Evolutionary conservation across 2,113 vertebrate genomes (phyloP).

Genomic region (Myiagra hebetior): DNA sequence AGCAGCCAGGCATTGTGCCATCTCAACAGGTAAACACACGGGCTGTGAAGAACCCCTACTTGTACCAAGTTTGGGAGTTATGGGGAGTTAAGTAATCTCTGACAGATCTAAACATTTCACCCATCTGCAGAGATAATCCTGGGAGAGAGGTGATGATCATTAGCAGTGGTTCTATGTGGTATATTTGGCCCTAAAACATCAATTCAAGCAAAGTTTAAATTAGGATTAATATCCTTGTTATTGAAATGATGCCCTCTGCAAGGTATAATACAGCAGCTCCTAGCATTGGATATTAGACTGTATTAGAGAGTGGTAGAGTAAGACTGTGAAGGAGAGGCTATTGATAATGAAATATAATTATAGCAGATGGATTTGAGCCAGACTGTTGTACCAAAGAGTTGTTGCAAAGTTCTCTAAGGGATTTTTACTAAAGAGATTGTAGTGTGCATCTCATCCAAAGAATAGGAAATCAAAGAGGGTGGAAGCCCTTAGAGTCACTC

Average conservation of each 20-base stretch:
- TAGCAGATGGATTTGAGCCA: conserved; percentile 34
- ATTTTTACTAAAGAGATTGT: background rate
- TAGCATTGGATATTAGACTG: background rate
- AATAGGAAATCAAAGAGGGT: background rate
- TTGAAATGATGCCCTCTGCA: background rate
- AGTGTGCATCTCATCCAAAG: background rate
- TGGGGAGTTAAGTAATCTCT: background rate
- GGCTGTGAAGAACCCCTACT: background rate
- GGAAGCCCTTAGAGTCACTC: background rate
- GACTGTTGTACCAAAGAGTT: background rate
- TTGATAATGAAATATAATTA: background rate
- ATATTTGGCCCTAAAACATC: background rate
- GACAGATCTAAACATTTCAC: background rate
- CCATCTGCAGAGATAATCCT: background rate
- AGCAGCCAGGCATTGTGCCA: background rate
- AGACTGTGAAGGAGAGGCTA: background rate
- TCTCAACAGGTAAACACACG: background rate
- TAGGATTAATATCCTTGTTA: background rate
- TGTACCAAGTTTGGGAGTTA: background rate
- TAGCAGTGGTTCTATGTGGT: background rate
- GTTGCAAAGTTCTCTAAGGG: conserved; percentile 29
- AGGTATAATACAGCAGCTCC: background rate
- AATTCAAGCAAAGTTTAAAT: background rate
- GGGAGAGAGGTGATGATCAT: background rate
- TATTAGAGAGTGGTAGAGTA: background rate